Evolutionary conservation across 1,140 invertebrate genomes (phyloP), one percentile per base, ranked within the genome.

Genomic region (Portunus trituberculatus): DNA sequence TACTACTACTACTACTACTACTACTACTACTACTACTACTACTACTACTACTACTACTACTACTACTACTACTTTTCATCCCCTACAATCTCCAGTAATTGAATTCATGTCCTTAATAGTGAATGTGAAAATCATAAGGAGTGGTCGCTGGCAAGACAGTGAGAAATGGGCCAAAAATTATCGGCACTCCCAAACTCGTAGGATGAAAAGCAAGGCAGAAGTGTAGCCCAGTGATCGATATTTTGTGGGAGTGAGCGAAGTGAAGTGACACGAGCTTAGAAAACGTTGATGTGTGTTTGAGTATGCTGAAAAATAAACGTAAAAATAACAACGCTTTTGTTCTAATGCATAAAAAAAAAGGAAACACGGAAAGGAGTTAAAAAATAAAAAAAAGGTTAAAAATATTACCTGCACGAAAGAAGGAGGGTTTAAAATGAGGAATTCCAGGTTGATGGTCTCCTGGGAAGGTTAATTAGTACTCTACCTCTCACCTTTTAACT

Each of bases 61-160:
- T 4, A n/a, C 59, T 76, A n/a, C 45, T 46, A 25, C 39, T 48
- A 89, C 88, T 48, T 29, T 46, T 91, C 45, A 12, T 0, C 52
- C 46, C n/a, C 39, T 59, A 48, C n/a, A 39, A 86, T 86, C 31
- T 31, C 32, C 93, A 67, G 67, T 90, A 82, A 94, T 90, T 94
- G 87, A 90, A 94, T 90, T 89, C 93, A 82, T 90, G 93, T 94
- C 93, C 29, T 39, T 82, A 90, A 45, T 67, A 94, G 87, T 67
- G 76, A 94, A 87, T 25, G 28, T 39, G 87, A 82, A 89, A 94
- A 82, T 94, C 45, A 90, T 31, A 48, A 10, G 31, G 93, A 90
- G 67, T 46, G 87, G 82, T 89, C 32, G 52, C 87, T 14, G 59
- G 32, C 87, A 31, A n/a, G 25, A 84, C 59, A 92, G 76, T 39